These are phyloP conservation scores for Sphaerophoria rueppellii DNA, from an alignment of 2,888 invertebrate genomes.

Conservation along the genomic window DNA sequence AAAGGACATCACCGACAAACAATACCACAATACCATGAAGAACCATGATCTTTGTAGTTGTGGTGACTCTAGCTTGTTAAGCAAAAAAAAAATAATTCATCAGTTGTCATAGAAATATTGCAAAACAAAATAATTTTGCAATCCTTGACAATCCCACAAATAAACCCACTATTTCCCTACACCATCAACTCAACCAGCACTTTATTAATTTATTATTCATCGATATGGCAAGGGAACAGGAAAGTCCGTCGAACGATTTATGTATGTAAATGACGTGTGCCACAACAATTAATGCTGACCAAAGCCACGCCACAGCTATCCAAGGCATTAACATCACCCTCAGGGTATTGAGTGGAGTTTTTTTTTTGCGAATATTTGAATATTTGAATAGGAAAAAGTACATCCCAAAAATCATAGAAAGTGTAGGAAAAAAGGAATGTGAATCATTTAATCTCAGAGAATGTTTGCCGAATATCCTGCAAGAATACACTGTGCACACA, in stretches of 20 bases:
- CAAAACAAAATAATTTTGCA: constrained; percentile 64
- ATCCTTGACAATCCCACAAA: constrained; percentile 70
- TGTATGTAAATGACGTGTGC: constrained; percentile 73
- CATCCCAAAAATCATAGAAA: neutral
- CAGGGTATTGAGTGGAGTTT: constrained; percentile 27
- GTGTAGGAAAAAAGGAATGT: constrained; percentile 20
- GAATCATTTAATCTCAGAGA: constrained; percentile 51
- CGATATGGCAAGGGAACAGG: constrained; percentile 34
- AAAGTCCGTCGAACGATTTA: constrained; percentile 54
- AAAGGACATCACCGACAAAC: constrained; percentile 60
- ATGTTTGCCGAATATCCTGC: constrained; percentile 69
- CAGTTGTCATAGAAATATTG: constrained; percentile 63
- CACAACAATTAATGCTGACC: constrained; percentile 71
- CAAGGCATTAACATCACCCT: constrained; percentile 34
- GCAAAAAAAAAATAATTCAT: constrained; percentile 10
- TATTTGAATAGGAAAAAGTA: constrained; percentile 72
- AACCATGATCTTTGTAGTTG: constrained; percentile 52
- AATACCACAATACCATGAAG: constrained; percentile 41
- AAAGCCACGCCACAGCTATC: constrained; percentile 12
- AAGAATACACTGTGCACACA: constrained; percentile 28
- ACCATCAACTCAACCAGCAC: constrained; percentile 37
- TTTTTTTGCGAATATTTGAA: neutral
- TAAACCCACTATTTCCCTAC: constrained; percentile 35
- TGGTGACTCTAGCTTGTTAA: constrained; percentile 41
- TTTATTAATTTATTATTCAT: constrained; percentile 66